phyloP scores from a whole-genome alignment of 2,113 vertebrate genomes.

The Agapornis roseicollis region DNA sequence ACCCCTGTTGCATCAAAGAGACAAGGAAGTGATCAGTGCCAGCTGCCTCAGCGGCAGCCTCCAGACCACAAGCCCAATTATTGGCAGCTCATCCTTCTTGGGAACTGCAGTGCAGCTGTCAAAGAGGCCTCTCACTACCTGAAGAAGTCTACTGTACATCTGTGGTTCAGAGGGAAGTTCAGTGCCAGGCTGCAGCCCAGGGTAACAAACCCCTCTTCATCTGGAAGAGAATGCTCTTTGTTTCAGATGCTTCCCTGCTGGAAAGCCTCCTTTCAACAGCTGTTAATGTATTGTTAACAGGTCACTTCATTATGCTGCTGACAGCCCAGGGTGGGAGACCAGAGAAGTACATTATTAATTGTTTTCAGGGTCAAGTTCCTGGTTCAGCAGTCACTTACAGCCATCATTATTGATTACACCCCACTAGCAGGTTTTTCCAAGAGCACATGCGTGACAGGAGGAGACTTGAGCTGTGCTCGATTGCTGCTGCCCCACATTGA shows the following conservation, averaged over 20 bases:
- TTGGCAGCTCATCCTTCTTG: slow-evolving; percentile 20
- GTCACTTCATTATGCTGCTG: slow-evolving; percentile 6
- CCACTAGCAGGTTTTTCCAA: not conserved
- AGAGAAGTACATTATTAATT: slow-evolving; percentile 33
- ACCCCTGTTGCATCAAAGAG: slow-evolving; percentile 5
- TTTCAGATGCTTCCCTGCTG: not conserved
- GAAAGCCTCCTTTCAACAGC: slow-evolving; percentile 21
- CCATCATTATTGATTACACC: not conserved
- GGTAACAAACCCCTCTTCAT: slow-evolving; percentile 2
- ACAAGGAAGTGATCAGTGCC: not conserved
- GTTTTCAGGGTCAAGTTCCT: slow-evolving; percentile 5
- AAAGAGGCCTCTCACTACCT: slow-evolving; percentile 34
- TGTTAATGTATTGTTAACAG: not conserved
- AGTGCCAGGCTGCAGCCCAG: not conserved
- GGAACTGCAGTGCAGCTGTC: not conserved
- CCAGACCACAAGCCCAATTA: not conserved
- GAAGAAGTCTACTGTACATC: slow-evolving; percentile 19
- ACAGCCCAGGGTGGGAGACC: not conserved
- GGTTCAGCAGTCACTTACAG: slow-evolving; percentile 30
- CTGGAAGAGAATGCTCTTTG: slow-evolving; percentile 9
- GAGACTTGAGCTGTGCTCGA: not conserved
- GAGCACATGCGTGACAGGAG: not conserved
- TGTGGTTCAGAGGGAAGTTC: not conserved
- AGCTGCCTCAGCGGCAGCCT: not conserved
- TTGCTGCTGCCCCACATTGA: not conserved